phyloP scores from a whole-genome alignment of 1,140 invertebrate genomes.

The Littorina saxatilis region DNA sequence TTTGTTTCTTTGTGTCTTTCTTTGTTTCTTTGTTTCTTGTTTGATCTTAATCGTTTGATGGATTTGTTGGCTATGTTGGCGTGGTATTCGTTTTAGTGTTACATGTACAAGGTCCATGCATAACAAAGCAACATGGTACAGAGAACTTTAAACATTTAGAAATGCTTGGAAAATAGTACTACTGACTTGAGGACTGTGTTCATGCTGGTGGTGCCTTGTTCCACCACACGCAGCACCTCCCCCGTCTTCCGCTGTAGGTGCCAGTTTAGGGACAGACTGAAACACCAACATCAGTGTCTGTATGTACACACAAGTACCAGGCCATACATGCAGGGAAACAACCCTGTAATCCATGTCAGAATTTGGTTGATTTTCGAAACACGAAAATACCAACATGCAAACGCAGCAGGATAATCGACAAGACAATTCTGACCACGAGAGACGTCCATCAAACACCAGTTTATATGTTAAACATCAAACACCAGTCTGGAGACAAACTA shows the following conservation, averaged over 20 bases:
- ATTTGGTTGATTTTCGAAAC: no score
- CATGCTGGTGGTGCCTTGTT: constrained; percentile 95
- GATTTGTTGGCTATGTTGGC: neutral
- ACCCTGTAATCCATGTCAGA: neutral
- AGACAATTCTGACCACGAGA: no score
- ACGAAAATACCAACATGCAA: neutral
- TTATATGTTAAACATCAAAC: no score
- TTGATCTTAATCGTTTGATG: no score
- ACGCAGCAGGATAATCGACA: no score
- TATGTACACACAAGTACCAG: neutral
- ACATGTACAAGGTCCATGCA: no score
- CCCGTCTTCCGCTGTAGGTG: constrained; percentile 95
- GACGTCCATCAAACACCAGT: neutral
- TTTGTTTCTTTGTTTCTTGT: no score
- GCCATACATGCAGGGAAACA: neutral
- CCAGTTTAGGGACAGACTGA: constrained; percentile 83
- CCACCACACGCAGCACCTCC: constrained; percentile 95
- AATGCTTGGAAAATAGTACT: no score
- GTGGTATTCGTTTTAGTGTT: neutral
- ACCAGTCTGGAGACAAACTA: neutral
- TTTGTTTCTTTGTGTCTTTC: no score
- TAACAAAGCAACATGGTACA: neutral
- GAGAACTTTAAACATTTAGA: no score
- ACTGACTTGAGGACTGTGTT: constrained; percentile 91
- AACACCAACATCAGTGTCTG: constrained; percentile 28